Conservation (phyloP, 2,113 vertebrate species). For the Pan paniscus region DNA sequence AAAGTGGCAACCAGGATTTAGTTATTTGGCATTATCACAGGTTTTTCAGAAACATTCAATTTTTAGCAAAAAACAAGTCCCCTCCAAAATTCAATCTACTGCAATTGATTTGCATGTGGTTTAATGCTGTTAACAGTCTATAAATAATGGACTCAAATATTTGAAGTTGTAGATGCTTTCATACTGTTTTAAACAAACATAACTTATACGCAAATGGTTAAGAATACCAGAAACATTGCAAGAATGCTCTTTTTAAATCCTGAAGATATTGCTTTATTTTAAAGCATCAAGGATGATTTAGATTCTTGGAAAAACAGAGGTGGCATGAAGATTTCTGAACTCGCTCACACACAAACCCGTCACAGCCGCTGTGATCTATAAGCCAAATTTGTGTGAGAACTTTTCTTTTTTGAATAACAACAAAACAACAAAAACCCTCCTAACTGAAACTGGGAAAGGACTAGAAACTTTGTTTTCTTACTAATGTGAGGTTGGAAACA, state of each 20-base stretch:
- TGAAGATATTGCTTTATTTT: conserved; percentile 67
- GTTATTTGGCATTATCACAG: not conserved
- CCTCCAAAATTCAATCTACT: not conserved
- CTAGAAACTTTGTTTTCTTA: conserved; percentile 77
- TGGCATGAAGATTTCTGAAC: conserved; percentile 72
- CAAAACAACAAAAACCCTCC: conserved; percentile 44
- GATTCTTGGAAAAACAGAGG: conserved; percentile 70
- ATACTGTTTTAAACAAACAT: conserved; percentile 42
- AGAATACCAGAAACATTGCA: conserved; percentile 18
- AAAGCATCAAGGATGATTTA: conserved; percentile 71
- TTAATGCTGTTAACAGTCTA: conserved; percentile 14
- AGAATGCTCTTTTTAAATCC: conserved; percentile 9
- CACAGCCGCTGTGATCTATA: conserved; percentile 68
- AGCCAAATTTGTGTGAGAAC: conserved; percentile 54
- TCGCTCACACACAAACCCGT: conserved; percentile 68
- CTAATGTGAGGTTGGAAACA: conserved; percentile 74
- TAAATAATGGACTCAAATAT: not conserved
- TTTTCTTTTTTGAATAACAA: conserved; percentile 53
- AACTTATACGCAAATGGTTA: conserved; percentile 22
- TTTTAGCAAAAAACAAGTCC: not conserved
- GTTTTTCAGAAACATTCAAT: not conserved
- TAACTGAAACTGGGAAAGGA: conserved; percentile 74
- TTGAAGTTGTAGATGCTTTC: conserved; percentile 32
- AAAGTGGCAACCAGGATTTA: not conserved
- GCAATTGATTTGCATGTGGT: conserved; percentile 19